Base-by-base conservation (phyloP, 2,113 vertebrate genomes). In the Anser cygnoides region DNA sequence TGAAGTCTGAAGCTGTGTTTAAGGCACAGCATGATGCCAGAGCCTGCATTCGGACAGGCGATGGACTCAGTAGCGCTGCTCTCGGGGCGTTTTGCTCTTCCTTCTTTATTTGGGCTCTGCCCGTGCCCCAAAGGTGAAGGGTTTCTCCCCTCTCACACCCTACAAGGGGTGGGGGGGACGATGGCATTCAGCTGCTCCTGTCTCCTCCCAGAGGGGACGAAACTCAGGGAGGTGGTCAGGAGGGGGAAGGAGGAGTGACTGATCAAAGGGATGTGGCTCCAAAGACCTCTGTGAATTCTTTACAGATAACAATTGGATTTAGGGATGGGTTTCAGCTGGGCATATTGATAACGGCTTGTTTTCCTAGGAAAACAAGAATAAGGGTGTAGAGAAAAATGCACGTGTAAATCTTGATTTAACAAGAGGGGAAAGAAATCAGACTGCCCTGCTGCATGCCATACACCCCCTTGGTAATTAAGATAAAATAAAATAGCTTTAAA, bases 61-160 rank as follows among this genome's bases (percentile, higher is more conserved):
- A 29, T 28, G 41, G 23, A 21, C 10, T 49, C 44, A 46, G 58
- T 57, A 61, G 12, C 13, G 11, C n/a, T 61, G 37, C 74, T 73
- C 33, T 16, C 8, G 13, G 50, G 23, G 50, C 13, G 2, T 26
- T 52, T 25, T 26, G 50, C 33, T 26, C 46, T 44, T 28, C 16
- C 58, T 23, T 14, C 2, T 9, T 11, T 22, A 16, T 35, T 13
- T 9, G 46, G 43, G 46, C 18, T 28, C 61, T 58, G 57, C 62
- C 35, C 0, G 0, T 35, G 65, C 15, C 23, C 49, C 13, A 4
- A 0, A 2, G 25, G 15, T n/a, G 61, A 52, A 31, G 11, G 57
- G 39, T 22, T 52, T 59, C 44, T 81, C 23, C 63, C 8, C 3
- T 0, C 12, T 44, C n/a, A 20, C 4, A 1, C 33, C 20, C 70